Base-by-base conservation (phyloP, 2,113 vertebrate genomes). In the Sinosuthora webbiana region DNA sequence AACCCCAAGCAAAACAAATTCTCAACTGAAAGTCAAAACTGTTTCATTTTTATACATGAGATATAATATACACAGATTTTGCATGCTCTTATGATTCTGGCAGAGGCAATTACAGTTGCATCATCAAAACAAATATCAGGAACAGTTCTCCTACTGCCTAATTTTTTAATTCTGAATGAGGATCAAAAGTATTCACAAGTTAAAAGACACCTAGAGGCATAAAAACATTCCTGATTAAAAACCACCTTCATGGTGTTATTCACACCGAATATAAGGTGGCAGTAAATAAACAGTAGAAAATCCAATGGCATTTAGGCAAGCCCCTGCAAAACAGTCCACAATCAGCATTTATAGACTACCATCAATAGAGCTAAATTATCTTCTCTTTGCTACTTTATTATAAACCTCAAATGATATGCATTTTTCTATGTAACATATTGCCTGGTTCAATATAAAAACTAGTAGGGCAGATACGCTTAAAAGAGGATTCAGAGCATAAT, bases 151-250 rank as follows among this genome's bases (percentile, higher is more conserved):
- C 27, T 87, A 62, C 47, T 33, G 13, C 18, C 37, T 84, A 56
- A 76, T 11, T 24, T 90, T 83, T 83, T 74, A 88, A 67, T 77
- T 93, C n/a, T 45, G 50, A 86, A 76, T 67, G 31, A 69, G 41
- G 59, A 76, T 45, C 37, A 93, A 81, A 83, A 67, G 13, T n/a
- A 67, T 74, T 88, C 55, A 65, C 33, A 88, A 86, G 15, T 39
- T 92, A 73, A 74, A 70, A 45, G 19, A 63, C 14, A 89, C 7
- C 19, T 63, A 83, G 42, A 75, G 42, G 35, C 64, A 78, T 45
- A 80, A 90, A 87, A 87, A 69, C 21, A 83, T 39, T 92, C 19
- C 35, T 64, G 76, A 95, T 86, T 80, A 90, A 93, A 92, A 92
- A 41, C 2, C 27, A 80, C 19, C 30, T 90, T 93, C 47, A 42